A percentile compares a stretch with the other conserved stretches of the same genome.
Conservation (phyloP, 2,113 vertebrate species). For the Lophotis ruficrista region DNA sequence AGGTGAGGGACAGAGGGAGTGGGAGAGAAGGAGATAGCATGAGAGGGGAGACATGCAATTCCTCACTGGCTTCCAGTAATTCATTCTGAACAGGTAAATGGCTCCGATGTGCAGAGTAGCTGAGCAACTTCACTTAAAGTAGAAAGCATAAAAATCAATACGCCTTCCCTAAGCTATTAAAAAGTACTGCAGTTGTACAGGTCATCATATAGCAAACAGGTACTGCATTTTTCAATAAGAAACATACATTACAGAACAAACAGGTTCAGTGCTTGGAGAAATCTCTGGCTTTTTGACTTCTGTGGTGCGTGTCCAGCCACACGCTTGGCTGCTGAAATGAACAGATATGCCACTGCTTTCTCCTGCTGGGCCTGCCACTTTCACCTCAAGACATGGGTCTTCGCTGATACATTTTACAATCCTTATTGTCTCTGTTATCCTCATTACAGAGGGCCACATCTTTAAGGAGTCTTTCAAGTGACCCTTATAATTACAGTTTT, state of each 20-base stretch:
- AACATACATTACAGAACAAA: neutral
- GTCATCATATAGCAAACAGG: neutral
- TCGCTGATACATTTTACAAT: neutral
- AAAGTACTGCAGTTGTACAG: neutral
- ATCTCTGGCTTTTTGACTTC: neutral
- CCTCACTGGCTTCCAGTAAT: neutral
- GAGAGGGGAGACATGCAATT: neutral
- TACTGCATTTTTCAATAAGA: neutral
- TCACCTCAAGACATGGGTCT: neutral
- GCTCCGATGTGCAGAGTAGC: neutral
- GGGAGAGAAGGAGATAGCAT: neutral
- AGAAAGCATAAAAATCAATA: constrained; percentile 33
- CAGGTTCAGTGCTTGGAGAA: neutral
- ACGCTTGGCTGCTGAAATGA: neutral
- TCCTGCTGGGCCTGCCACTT: neutral
- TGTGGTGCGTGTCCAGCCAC: neutral
- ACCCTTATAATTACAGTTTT: neutral
- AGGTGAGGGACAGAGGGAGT: neutral
- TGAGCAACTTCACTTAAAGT: neutral
- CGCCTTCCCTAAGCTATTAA: constrained; percentile 1
- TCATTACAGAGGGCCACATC: neutral
- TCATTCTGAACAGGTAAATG: constrained; percentile 4
- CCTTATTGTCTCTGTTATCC: neutral
- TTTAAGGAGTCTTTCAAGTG: neutral
- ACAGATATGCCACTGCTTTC: neutral